Percentiles rank a stretch among this genome's conserved stretches.
phyloP scores from a whole-genome alignment of 2,888 invertebrate genomes.

The Trichogramma evanescens region DNA sequence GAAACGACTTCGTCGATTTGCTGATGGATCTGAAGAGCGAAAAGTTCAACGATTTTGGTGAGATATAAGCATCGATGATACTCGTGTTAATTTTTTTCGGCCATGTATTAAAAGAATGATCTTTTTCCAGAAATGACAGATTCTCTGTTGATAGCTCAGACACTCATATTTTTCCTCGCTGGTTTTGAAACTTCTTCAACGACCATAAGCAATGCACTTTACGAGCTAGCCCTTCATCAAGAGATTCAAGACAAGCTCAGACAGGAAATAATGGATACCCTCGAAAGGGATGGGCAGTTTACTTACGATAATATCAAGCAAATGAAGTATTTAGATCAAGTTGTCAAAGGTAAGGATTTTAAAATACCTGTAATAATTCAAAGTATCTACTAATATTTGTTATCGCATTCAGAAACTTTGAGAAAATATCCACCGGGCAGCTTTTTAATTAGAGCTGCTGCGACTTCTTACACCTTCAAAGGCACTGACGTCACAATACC shows the following conservation, averaged over 20 bases:
- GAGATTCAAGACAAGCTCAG: slow-evolving; percentile 42
- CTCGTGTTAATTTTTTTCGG: too few species aligned
- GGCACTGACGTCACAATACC: slow-evolving; percentile 27
- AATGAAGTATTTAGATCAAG: slow-evolving; percentile 44
- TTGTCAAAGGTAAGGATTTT: slow-evolving; percentile 34
- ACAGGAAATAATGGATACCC: slow-evolving; percentile 37
- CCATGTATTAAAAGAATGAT: too few species aligned
- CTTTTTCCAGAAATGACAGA: slow-evolving; percentile 32
- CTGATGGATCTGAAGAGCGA: slow-evolving; percentile 37
- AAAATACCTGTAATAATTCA: slow-evolving; percentile 20
- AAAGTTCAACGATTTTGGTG: neutral
- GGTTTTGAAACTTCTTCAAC: slow-evolving; percentile 49
- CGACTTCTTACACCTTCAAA: slow-evolving; percentile 26
- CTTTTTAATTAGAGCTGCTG: slow-evolving; percentile 16
- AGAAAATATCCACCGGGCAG: slow-evolving; percentile 17
- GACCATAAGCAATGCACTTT: slow-evolving; percentile 43
- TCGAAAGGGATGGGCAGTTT: slow-evolving; percentile 32
- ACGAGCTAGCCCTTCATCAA: slow-evolving; percentile 44
- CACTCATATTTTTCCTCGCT: slow-evolving; percentile 45
- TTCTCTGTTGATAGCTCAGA: slow-evolving; percentile 37
- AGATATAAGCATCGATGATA: too few species aligned
- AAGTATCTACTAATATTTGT: slow-evolving; percentile 26
- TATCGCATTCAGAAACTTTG: slow-evolving; percentile 23
- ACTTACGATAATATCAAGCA: slow-evolving; percentile 41
- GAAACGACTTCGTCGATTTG: slow-evolving; percentile 47